A percentile compares a stretch with the other conserved stretches of the same genome.
These are phyloP conservation scores for Anoura caudifer DNA, from an alignment of 2,113 vertebrate genomes.

Conservation along the genomic window DNA sequence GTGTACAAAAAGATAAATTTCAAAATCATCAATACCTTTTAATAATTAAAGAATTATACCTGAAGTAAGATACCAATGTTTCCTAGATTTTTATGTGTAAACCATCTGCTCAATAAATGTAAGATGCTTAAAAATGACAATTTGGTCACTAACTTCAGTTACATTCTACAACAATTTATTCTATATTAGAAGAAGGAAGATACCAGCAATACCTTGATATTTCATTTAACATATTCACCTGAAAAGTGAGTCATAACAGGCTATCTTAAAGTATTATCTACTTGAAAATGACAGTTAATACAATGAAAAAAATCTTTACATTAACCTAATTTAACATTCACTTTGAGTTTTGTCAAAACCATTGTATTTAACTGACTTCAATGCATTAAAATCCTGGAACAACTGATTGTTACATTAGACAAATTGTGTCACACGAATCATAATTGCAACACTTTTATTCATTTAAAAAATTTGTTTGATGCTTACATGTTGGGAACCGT, in stretches of 20 bases:
- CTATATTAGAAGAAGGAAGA: neutral
- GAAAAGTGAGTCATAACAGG: conserved; percentile 60
- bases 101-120: conserved; percentile 67
- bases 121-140: conserved; percentile 51
- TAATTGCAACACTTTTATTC: neutral
- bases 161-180: neutral
- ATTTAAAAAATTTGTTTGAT: neutral
- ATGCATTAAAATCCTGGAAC: neutral
- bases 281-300: conserved; percentile 65
- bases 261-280: conserved; percentile 62
- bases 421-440: neutral
- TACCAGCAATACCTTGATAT: conserved; percentile 61
- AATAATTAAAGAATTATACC: neutral
- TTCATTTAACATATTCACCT: conserved; percentile 70
- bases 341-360: neutral
- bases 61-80: conserved; percentile 53
- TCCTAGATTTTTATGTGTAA: conserved; percentile 53
- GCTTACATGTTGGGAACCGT: too few species aligned
- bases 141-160: neutral
- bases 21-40: neutral
- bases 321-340: conserved; percentile 3
- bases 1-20: neutral
- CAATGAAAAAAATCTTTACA: neutral
- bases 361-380: neutral
- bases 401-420: neutral